Evolutionary conservation across 2,797 vertebrate species (phyloP).

Genomic region (Alauda arvensis): DNA sequence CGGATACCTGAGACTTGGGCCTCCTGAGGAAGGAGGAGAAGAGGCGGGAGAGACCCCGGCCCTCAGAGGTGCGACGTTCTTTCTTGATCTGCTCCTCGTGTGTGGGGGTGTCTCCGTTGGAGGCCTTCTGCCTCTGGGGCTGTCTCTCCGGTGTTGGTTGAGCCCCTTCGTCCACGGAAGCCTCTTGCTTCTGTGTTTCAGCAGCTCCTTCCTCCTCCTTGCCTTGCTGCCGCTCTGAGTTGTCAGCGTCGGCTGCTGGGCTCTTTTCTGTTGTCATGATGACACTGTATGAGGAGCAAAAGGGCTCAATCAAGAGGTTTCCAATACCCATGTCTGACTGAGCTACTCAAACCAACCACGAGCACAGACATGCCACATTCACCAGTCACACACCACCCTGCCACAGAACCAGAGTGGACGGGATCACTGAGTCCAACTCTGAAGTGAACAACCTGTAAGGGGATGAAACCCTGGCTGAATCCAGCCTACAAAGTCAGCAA

Average conservation of each 20-base stretch:
- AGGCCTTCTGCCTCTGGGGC: constrained; percentile 61
- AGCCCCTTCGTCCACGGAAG: constrained; percentile 49
- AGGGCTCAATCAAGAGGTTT: background rate
- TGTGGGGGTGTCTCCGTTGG: constrained; percentile 63
- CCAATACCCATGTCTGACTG: background rate
- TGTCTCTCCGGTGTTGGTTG: constrained; percentile 19
- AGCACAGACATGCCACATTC: background rate
- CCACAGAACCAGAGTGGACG: background rate
- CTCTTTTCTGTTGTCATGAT: constrained; percentile 82
- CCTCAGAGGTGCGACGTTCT: constrained; percentile 76
- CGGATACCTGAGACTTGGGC: constrained; percentile 86
- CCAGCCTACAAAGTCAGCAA: background rate
- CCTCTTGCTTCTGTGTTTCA: constrained; percentile 70
- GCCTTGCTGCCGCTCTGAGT: constrained; percentile 79
- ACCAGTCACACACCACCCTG: background rate
- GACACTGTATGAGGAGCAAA: constrained; percentile 41
- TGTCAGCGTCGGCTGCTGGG: constrained; percentile 76
- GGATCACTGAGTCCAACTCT: background rate
- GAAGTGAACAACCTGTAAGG: background rate
- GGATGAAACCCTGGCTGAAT: background rate
- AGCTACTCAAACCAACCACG: background rate
- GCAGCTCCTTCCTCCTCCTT: constrained; percentile 73
- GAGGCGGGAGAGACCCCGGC: constrained; percentile 87
- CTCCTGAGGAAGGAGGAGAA: constrained; percentile 93
- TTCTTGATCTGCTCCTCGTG: constrained; percentile 80